Conservation (phyloP, 2,888 invertebrate species). For the Atrina japonica region DNA sequence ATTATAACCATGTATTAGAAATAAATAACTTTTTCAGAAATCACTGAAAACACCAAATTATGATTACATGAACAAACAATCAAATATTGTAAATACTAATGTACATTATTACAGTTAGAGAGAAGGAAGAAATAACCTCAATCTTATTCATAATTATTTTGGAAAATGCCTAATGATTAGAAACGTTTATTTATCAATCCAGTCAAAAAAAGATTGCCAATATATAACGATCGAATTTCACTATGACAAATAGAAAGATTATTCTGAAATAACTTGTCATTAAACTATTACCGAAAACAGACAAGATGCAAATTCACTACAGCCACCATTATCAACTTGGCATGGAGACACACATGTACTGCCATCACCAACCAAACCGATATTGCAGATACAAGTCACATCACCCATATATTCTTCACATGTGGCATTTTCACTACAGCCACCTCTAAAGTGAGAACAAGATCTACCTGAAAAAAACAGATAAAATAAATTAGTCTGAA, state of each 20-base stretch:
- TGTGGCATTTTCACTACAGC: slow-evolving; percentile 62
- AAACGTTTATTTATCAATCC: too few species aligned
- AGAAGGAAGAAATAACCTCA: too few species aligned
- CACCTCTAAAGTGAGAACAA: slow-evolving; percentile 68
- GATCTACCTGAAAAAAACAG: slow-evolving; percentile 32
- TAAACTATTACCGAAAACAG: slow-evolving; percentile 45
- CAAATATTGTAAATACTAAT: too few species aligned
- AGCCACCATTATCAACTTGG: slow-evolving; percentile 63
- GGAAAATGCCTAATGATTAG: too few species aligned
- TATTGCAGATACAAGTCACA: slow-evolving; percentile 59
- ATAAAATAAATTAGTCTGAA: too few species aligned
- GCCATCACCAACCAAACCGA: slow-evolving; percentile 64
- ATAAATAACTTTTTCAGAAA: too few species aligned
- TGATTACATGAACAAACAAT: too few species aligned
- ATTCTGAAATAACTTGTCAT: neutral
- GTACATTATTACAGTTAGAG: too few species aligned
- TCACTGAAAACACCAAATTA: too few species aligned
- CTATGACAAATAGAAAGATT: neutral
- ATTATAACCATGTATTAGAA: too few species aligned
- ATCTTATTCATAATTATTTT: too few species aligned
- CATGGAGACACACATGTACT: slow-evolving; percentile 64
- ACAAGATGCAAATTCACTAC: slow-evolving; percentile 65
- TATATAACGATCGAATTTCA: slow-evolving; percentile 2
- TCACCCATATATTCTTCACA: slow-evolving; percentile 47
- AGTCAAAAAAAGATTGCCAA: neutral